Base-by-base conservation (phyloP, 2,888 invertebrate species). In the Pimpla rufipes region DNA sequence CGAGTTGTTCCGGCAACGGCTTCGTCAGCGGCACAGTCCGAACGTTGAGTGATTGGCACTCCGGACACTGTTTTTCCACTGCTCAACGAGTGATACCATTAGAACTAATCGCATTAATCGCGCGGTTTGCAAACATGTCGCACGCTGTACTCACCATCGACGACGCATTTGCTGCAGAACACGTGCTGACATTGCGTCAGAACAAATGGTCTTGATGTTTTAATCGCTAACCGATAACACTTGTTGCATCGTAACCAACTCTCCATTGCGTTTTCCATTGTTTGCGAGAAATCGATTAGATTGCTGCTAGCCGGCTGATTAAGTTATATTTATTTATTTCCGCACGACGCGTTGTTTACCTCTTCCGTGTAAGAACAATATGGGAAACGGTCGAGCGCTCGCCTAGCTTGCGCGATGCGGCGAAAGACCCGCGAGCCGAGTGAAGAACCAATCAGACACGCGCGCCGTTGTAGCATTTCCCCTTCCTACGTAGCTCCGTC, bases 231-330 rank as follows among this genome's bases (percentile, higher is more conserved):
- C 5, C 52, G 42, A 52, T 55, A 75, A 71, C 82, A 82, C 57
- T 79, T 75, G 75, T 82, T 82, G 70, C 82, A 82, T 13, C 64
- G 55, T 4, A 82, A 16, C 78, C 82, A 82, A 47, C 8, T 45
- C 10, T 79, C 64, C 75, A 74, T 50, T 11, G 45, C 21, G 10
- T 50, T 23, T 55, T 40, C 42, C 42, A 66, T 66, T 6, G 40
- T 23, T 42, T 10, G 2, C 11, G 40, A 64, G 10, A 18, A 6
- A 50, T n/a, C n/a, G n/a, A 52, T 1, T 10, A 55, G 0, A 55
- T 10, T 23, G 23, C 11, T 10, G 2, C 55, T 21, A 11, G 13
- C 2, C 21, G 52, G 47, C 0, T 21, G 21, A 0, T 11, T 35
- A 18, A 2, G 3, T 59, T n/a, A 29, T 57, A 7, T 35, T 45